A percentile compares a stretch with the other conserved stretches of the same genome.
phyloP scores from a whole-genome alignment of 2,113 vertebrate genomes.

The Microcebus jonahi region DNA sequence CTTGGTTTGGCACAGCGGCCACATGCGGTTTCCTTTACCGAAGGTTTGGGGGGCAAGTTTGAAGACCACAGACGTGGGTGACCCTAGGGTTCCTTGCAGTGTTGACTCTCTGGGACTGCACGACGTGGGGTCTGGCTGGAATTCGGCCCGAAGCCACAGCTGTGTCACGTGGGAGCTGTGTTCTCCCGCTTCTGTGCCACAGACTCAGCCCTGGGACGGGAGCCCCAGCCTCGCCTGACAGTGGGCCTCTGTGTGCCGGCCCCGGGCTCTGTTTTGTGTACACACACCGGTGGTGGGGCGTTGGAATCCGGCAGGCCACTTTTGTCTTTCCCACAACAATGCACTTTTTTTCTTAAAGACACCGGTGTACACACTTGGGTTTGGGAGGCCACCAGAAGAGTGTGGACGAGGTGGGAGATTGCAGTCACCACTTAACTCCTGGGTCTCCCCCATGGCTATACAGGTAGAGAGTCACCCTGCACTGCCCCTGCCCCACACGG shows the following conservation, averaged over 20 bases:
- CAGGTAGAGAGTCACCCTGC: too few species aligned
- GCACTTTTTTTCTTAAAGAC: constrained; percentile 64
- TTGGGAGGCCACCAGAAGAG: neutral
- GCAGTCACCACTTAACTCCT: neutral
- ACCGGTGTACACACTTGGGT: neutral
- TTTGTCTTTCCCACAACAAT: constrained; percentile 65
- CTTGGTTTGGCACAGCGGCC: neutral
- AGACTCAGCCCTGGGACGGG: neutral
- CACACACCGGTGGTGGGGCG: neutral
- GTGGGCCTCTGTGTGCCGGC: neutral
- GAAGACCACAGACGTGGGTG: neutral
- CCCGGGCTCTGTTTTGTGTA: constrained; percentile 57
- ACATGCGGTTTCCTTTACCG: neutral
- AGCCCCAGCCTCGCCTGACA: neutral
- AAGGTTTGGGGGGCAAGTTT: neutral
- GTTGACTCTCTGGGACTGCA: accelerated
- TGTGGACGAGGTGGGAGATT: neutral
- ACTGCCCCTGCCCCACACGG: too few species aligned
- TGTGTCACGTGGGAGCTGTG: neutral
- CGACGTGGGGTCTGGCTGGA: neutral
- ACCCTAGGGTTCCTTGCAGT: accelerated
- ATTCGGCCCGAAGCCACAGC: neutral
- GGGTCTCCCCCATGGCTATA: accelerated
- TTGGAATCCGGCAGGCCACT: neutral
- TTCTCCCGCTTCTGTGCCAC: neutral